phyloP scores from a whole-genome alignment of 2,888 invertebrate genomes.

The Eupithecia pulchellata region DNA sequence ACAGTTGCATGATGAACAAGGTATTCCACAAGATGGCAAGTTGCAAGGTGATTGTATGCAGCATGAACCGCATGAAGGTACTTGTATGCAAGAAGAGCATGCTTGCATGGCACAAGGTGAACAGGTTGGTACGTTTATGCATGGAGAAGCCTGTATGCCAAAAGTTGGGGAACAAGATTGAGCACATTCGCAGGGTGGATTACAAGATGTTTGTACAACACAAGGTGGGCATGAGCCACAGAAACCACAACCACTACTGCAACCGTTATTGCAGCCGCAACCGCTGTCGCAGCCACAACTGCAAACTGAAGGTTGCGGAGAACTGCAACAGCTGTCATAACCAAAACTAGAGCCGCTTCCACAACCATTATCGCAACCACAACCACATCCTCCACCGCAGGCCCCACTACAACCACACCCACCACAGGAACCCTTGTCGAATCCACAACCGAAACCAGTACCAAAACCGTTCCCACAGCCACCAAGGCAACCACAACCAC shows the following conservation, averaged over 20 bases:
- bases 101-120: not conserved
- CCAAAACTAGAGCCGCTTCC: not conserved
- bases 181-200: not conserved
- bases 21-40: not conserved
- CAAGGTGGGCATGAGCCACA: not conserved
- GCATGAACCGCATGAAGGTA: constrained; percentile 8
- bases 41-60: constrained; percentile 10
- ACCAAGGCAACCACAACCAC: too few species aligned
- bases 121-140: constrained; percentile 5
- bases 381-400: not conserved
- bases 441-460: not conserved
- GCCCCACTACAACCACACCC: not conserved
- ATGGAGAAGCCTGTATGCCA: constrained; percentile 5
- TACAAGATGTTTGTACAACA: not conserved
- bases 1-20: constrained; percentile 7
- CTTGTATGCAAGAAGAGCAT: constrained; percentile 5
- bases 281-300: not conserved
- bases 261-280: not conserved
- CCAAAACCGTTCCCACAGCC: too few species aligned
- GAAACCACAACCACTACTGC: not conserved
- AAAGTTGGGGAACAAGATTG: not conserved
- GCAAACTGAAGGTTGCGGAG: too few species aligned
- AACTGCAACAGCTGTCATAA: not conserved
- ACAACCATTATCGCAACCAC: not conserved
- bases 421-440: not conserved